Evolutionary conservation across 2,888 invertebrate genomes (phyloP).

Genomic region (Morpho helenor): DNA sequence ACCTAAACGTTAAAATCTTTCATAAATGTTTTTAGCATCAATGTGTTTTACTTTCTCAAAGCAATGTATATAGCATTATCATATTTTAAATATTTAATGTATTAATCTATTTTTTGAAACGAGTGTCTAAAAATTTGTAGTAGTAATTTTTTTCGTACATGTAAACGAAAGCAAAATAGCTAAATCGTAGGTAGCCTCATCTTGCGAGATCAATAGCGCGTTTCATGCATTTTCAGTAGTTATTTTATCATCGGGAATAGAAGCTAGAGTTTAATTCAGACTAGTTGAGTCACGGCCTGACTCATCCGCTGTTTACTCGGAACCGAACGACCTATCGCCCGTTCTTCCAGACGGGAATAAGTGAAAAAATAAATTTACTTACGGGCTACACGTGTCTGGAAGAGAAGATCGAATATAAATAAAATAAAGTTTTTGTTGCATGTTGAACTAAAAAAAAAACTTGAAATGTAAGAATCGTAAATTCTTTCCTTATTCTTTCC

Average conservation of each 20-base stretch:
- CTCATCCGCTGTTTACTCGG: conserved; percentile 32
- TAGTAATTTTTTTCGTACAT: too few species aligned
- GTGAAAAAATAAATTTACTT: conserved; percentile 30
- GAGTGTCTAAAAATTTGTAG: neutral
- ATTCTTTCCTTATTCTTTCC: too few species aligned
- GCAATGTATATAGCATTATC: too few species aligned
- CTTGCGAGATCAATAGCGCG: neutral
- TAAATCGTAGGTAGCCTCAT: too few species aligned
- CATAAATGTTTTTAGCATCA: too few species aligned
- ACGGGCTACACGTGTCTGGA: conserved; percentile 30
- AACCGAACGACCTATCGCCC: conserved; percentile 31
- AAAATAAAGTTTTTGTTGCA: neutral
- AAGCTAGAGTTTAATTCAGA: conserved; percentile 41
- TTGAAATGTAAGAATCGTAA: too few species aligned
- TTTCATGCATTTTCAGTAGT: conserved; percentile 10
- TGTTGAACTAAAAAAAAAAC: too few species aligned
- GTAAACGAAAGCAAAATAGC: too few species aligned
- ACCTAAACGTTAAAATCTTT: too few species aligned
- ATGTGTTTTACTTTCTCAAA: too few species aligned
- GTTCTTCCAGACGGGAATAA: conserved; percentile 36
- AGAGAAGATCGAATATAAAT: conserved; percentile 12
- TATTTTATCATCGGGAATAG: conserved; percentile 26
- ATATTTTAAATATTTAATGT: too few species aligned
- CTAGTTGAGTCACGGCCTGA: conserved; percentile 38
- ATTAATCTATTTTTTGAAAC: too few species aligned